Conservation (phyloP, 2,888 invertebrate genomes). For the Drosophila pseudotalamancana region DNA sequence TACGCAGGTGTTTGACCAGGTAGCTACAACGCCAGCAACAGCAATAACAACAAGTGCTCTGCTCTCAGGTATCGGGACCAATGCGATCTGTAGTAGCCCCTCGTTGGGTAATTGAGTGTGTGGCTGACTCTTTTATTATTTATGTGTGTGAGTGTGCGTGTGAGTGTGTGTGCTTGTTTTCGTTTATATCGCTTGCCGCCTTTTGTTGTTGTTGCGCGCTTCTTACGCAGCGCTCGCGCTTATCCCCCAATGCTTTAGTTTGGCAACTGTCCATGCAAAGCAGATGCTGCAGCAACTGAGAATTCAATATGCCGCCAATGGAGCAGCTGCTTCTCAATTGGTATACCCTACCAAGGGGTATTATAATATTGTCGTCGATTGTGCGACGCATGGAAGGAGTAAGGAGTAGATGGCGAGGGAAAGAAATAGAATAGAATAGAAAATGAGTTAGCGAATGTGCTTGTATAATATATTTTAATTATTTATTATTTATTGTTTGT, state of each 20-base stretch:
- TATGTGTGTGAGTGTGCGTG: constrained; percentile 40
- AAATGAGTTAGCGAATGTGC: no score
- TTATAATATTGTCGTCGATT: neutral
- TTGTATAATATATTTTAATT: no score
- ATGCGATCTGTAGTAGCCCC: constrained; percentile 27
- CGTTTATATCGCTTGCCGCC: constrained; percentile 1
- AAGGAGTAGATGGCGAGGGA: no score
- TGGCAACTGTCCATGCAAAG: constrained; percentile 46
- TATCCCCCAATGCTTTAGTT: constrained; percentile 13
- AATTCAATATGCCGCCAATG: constrained; percentile 23
- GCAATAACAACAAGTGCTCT: neutral
- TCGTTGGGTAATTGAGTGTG: constrained; percentile 51
- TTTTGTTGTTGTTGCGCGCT: constrained; percentile 5
- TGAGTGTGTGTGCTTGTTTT: constrained; percentile 21
- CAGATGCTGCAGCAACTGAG: constrained; percentile 36
- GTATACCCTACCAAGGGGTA: neutral
- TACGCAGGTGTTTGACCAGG: constrained; percentile 50
- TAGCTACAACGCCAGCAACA: constrained; percentile 13
- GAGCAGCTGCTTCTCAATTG: constrained; percentile 36
- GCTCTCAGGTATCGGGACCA: constrained; percentile 32
- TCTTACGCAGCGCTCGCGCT: neutral
- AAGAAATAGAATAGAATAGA: no score
- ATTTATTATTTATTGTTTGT: no score
- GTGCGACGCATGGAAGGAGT: no score
- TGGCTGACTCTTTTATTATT: constrained; percentile 53